A percentile compares a stretch with the other conserved stretches of the same genome.
Evolutionary conservation across 2,113 vertebrate genomes (phyloP).

Genomic region (Centropus bengalensis): DNA sequence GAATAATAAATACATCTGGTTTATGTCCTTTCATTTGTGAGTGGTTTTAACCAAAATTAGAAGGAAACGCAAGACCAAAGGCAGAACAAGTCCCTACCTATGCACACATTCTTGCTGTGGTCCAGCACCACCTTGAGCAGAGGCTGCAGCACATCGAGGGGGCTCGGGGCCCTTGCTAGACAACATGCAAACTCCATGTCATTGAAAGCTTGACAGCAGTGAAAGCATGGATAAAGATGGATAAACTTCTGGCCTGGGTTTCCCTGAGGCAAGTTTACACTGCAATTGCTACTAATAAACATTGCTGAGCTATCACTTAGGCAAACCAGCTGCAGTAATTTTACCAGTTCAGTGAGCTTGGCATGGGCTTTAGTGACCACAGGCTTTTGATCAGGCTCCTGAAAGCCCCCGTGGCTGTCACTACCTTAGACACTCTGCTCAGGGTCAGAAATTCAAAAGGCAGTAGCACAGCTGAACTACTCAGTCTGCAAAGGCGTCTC

Average conservation of each 20-base stretch:
- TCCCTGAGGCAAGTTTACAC: background rate
- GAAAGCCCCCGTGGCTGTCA: background rate
- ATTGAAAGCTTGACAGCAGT: rapidly evolving
- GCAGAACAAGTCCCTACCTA: background rate
- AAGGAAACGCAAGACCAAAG: background rate
- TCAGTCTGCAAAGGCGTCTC: background rate
- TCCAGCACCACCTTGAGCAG: background rate
- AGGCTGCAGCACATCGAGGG: background rate
- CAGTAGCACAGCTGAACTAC: background rate
- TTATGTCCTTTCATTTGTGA: background rate
- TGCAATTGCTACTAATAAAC: background rate
- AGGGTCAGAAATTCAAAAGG: background rate
- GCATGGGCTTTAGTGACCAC: background rate
- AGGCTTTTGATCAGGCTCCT: background rate
- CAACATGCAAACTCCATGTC: background rate
- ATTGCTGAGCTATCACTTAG: background rate
- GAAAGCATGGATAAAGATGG: background rate
- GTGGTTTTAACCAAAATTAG: background rate
- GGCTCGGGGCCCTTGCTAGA: background rate
- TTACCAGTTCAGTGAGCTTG: background rate
- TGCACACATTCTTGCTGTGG: background rate
- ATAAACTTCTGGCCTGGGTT: background rate
- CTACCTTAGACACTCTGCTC: rapidly evolving
- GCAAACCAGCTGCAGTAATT: background rate
- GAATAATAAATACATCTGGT: background rate